Conservation (phyloP, 2,797 vertebrate genomes). For the Anguilla megastoma region DNA sequence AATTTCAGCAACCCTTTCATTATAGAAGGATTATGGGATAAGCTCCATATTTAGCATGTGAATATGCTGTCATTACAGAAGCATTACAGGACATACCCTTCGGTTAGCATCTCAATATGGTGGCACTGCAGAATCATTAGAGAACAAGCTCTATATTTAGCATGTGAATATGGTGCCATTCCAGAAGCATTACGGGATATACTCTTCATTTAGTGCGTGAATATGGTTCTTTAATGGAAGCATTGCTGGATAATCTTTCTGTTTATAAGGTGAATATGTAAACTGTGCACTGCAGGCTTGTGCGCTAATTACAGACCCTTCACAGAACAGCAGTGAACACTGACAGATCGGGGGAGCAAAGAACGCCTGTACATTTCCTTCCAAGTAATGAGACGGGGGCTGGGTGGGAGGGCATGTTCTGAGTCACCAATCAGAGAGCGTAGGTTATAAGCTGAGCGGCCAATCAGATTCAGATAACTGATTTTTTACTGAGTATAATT, state of each 20-base stretch:
- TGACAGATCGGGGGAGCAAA: neutral
- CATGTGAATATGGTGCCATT: neutral
- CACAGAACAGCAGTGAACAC: neutral
- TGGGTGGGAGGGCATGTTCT: neutral
- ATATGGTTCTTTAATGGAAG: neutral
- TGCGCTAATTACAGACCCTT: neutral
- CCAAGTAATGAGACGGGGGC: neutral
- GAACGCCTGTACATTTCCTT: neutral
- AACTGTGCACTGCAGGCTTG: neutral
- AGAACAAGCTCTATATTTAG: neutral
- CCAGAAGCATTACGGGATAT: neutral
- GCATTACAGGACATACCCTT: neutral
- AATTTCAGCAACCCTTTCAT: neutral
- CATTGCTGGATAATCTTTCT: neutral
- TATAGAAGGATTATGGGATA: neutral
- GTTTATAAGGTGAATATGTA: neutral
- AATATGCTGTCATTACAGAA: neutral
- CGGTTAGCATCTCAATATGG: neutral
- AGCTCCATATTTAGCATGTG: neutral
- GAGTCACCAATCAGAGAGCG: neutral
- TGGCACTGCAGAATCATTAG: neutral
- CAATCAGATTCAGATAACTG: constrained; percentile 49
- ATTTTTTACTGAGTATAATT: neutral
- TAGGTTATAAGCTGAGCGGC: constrained; percentile 40
- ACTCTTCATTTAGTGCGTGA: neutral